Base-by-base conservation (phyloP, 2,888 invertebrate genomes). In the Melinaea menophilus region DNA sequence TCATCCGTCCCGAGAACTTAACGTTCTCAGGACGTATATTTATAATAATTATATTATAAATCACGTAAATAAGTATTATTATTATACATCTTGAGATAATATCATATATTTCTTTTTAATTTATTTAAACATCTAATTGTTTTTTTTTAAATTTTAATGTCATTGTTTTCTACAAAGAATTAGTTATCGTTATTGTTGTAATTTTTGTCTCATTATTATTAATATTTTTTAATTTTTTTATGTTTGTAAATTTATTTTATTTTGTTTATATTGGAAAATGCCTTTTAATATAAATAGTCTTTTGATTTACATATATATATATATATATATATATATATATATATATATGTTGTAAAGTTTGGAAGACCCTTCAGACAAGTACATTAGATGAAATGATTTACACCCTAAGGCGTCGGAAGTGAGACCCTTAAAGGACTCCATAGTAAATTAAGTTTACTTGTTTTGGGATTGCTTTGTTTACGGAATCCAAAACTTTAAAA, bases 341-440 rank as follows among this genome's bases (percentile, higher is more conserved):
- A 37, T 37, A 37, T 37, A 37, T 37, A 2, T 9, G 11, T 41
- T 41, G 9, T 9, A 9, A 41, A 41, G 11, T 41, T 41, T 41
- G 11, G 7, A 41, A 41, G 41, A 41, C 41, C 41, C 41, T 41
- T 41, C 13, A n/a, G 13, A 48, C 22, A 48, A 13, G 22, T 48
- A 48, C 31, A 51, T 51, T 51, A 31, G 5, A 51, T 31, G 51
- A 51, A 31, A 31, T 51, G 51, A 11, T 51, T 9, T 31, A 51
- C 9, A 51, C 31, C 31, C 31, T 5, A 51, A 51, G 51, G 22
- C 51, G 51, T 22, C 22, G 31, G n/a, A 51, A 31, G 22, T 51
- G 51, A 51, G 11, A 51, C 51, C 51, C 51, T 51, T 51, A 9
- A 51, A 51, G 51, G 51, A 41, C 41, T 5, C 41, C 41, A 41